A percentile compares a stretch with the other conserved stretches of the same genome.
phyloP scores from a whole-genome alignment of 2,797 vertebrate genomes.

The Apogon talboti region DNA sequence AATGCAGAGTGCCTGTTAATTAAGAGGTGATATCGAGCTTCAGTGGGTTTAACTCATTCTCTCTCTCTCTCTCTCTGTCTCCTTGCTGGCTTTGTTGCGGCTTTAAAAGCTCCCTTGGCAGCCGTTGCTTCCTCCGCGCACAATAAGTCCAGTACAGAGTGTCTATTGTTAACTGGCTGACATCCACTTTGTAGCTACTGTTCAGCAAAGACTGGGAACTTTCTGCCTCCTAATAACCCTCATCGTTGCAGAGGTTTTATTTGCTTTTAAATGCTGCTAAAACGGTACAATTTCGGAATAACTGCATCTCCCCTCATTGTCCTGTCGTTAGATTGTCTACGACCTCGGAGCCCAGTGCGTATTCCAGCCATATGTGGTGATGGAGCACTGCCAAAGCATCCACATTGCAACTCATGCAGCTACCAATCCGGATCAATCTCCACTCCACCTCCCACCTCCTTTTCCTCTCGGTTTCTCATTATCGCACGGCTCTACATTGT shows the following conservation, averaged over 20 bases:
- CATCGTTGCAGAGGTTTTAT: not conserved
- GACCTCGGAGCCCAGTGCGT: not conserved
- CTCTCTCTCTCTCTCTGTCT: constrained; percentile 31
- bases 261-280: not conserved
- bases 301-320: too few relatives aligned
- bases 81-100: constrained; percentile 17
- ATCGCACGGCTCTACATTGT: constrained; percentile 34
- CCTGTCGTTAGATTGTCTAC: not conserved
- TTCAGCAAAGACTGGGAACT: not conserved
- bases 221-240: constrained; percentile 4
- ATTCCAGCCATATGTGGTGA: not conserved
- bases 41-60: constrained; percentile 49
- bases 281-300: not conserved
- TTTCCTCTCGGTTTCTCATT: constrained; percentile 26
- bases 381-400: not conserved
- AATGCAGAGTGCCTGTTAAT: constrained; percentile 55
- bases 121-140: constrained; percentile 27
- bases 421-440: constrained; percentile 43
- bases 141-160: constrained; percentile 25
- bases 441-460: constrained; percentile 22
- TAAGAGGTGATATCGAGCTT: constrained; percentile 51
- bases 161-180: constrained; percentile 44
- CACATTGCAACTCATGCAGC: constrained; percentile 12
- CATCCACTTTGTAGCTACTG: constrained; percentile 14
- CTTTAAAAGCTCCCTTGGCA: constrained; percentile 60